Evolutionary conservation across 2,797 vertebrate genomes (phyloP).

Genomic region (Muraenolepis orangiensis): DNA sequence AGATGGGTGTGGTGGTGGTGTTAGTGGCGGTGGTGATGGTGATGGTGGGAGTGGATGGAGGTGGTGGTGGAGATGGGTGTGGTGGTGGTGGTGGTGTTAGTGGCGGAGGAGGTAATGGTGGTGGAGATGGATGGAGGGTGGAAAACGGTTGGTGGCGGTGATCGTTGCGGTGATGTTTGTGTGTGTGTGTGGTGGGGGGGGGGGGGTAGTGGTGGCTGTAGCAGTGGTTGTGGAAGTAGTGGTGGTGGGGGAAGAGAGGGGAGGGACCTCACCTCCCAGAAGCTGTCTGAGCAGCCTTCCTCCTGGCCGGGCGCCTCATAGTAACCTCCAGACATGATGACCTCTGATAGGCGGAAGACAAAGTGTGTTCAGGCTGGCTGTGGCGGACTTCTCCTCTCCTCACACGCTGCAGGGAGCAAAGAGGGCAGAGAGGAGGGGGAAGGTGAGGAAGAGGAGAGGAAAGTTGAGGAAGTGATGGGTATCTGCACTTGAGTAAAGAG

Average conservation of each 20-base stretch:
- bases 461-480: not conserved
- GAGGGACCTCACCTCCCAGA: slow-evolving; percentile 88
- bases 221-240: not conserved
- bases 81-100: too few relatives aligned
- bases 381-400: slow-evolving; percentile 38
- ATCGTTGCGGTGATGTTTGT: not conserved
- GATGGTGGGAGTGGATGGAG: too few relatives aligned
- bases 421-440: slow-evolving; percentile 27
- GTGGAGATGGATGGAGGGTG: too few relatives aligned
- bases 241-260: slow-evolving; percentile 9
- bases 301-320: slow-evolving; percentile 83
- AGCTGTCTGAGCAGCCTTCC: slow-evolving; percentile 87
- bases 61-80: too few relatives aligned
- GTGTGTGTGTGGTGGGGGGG: not conserved
- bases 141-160: too few relatives aligned
- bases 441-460: not conserved
- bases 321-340: slow-evolving; percentile 88
- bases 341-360: slow-evolving; percentile 49
- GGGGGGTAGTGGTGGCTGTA: not conserved
- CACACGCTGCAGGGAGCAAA: slow-evolving; percentile 54
- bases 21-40: not conserved
- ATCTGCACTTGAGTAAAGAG: not conserved
- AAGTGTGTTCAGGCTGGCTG: slow-evolving; percentile 54
- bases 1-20: too few relatives aligned
- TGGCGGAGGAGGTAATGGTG: too few relatives aligned